Evolutionary conservation across 2,888 invertebrate genomes (phyloP).

Genomic region (Galeruca laticollis): DNA sequence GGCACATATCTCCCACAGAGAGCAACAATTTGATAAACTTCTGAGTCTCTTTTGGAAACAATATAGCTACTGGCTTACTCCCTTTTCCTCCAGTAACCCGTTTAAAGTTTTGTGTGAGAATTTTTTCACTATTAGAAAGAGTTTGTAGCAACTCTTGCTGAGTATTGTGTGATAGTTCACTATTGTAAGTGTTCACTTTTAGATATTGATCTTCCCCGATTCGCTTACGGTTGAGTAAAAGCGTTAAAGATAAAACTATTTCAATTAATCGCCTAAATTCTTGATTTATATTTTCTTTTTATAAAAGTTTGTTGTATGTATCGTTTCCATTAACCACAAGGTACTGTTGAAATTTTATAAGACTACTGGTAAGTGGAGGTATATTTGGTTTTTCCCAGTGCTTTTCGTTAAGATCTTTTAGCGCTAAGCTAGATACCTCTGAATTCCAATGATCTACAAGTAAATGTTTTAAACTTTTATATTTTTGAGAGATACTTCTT

Average conservation of each 20-base stretch:
- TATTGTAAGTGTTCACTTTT: constrained; percentile 21
- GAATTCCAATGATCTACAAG: constrained; percentile 32
- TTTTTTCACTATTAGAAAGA: constrained; percentile 22
- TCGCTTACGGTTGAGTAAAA: constrained; percentile 44
- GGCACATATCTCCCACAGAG: constrained; percentile 36
- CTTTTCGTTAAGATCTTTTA: constrained; percentile 30
- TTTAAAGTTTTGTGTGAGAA: no score
- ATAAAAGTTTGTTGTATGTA: no score
- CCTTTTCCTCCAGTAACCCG: constrained; percentile 34
- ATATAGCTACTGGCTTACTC: constrained; percentile 31
- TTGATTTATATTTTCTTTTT: no score
- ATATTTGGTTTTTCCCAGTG: no score
- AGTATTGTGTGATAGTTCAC: not conserved
- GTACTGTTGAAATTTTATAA: no score
- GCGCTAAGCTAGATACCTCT: constrained; percentile 23
- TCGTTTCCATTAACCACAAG: no score
- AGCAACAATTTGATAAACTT: constrained; percentile 28
- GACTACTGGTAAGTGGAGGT: no score
- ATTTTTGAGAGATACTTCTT: constrained; percentile 29
- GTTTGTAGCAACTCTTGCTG: constrained; percentile 25
- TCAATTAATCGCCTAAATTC: constrained; percentile 42
- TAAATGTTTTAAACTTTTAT: constrained; percentile 34
- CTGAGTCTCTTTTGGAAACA: constrained; percentile 38
- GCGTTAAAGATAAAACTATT: constrained; percentile 34
- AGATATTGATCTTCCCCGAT: constrained; percentile 42